Evolutionary conservation across 2,888 invertebrate species (phyloP).

Genomic region (Therioaphis trifolii): DNA sequence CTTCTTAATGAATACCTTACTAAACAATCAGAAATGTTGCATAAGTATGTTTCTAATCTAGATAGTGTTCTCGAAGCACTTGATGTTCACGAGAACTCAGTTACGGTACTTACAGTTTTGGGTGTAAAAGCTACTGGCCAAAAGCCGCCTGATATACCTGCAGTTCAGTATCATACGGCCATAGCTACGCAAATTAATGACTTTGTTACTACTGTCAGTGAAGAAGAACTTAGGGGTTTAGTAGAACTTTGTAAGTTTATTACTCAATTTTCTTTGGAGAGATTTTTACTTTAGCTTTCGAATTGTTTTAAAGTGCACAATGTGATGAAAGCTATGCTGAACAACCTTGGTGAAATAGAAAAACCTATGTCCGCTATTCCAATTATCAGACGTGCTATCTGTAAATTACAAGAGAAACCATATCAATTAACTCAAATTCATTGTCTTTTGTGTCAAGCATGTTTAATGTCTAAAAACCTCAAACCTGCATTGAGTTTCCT

Average conservation of each 20-base stretch:
- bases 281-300: constrained; percentile 66
- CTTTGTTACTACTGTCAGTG: constrained; percentile 87
- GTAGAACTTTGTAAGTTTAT: constrained; percentile 83
- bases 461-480: constrained; percentile 89
- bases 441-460: constrained; percentile 91
- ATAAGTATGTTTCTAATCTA: constrained; percentile 85
- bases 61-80: constrained; percentile 92
- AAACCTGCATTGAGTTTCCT: constrained; percentile 90
- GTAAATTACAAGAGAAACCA: constrained; percentile 86
- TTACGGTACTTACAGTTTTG: constrained; percentile 88
- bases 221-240: constrained; percentile 88
- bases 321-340: constrained; percentile 57
- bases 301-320: constrained; percentile 82
- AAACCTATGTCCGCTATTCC: constrained; percentile 86
- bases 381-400: constrained; percentile 84
- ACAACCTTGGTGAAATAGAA: constrained; percentile 79
- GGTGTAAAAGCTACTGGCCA: constrained; percentile 75
- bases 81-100: constrained; percentile 89
- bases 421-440: constrained; percentile 94
- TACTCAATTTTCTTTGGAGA: background rate
- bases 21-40: constrained; percentile 83
- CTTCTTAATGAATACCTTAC: constrained; percentile 79
- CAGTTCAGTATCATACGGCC: constrained; percentile 68
- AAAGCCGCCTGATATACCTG: constrained; percentile 50
- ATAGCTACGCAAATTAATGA: constrained; percentile 84